These are phyloP conservation scores for Belgica antarctica DNA, from an alignment of 2,888 invertebrate species.

Conservation along the genomic window DNA sequence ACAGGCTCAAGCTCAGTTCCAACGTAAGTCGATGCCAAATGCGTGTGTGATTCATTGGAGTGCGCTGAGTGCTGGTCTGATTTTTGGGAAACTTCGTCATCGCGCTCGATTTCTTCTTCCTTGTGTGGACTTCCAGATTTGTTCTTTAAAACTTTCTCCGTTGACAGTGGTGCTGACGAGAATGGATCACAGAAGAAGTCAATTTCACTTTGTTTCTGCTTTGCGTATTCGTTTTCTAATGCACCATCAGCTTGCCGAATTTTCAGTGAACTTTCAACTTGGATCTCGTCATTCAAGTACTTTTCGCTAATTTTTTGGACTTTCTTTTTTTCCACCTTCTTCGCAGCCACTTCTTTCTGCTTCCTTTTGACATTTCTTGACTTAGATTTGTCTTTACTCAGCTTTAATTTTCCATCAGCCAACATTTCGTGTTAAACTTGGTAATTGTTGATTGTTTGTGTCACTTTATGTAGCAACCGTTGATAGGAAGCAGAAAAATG, in stretches of 20 bases:
- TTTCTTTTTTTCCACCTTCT: slow-evolving; percentile 14
- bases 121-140: not conserved
- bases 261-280: slow-evolving; percentile 45
- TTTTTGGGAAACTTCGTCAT: slow-evolving; percentile 16
- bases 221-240: slow-evolving; percentile 22
- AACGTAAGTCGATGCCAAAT: slow-evolving; percentile 50
- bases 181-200: slow-evolving; percentile 45
- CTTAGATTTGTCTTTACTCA: slow-evolving; percentile 23
- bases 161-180: not conserved
- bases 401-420: not conserved
- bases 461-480: too few species aligned
- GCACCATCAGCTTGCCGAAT: not conserved
- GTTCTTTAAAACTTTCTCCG: not conserved
- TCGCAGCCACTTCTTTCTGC: not conserved
- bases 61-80: slow-evolving; percentile 26
- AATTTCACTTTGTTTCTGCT: slow-evolving; percentile 38
- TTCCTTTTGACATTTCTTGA: not conserved
- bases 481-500: too few species aligned
- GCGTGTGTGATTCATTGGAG: slow-evolving; percentile 44
- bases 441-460: too few species aligned
- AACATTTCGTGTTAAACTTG: too few species aligned
- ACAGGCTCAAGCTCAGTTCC: slow-evolving; percentile 50
- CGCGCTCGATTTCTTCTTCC: not conserved
- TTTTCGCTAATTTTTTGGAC: slow-evolving; percentile 44
- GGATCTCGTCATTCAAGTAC: slow-evolving; percentile 45